phyloP scores from a whole-genome alignment of 1,140 invertebrate species.

The Drosophila eugracilis region DNA sequence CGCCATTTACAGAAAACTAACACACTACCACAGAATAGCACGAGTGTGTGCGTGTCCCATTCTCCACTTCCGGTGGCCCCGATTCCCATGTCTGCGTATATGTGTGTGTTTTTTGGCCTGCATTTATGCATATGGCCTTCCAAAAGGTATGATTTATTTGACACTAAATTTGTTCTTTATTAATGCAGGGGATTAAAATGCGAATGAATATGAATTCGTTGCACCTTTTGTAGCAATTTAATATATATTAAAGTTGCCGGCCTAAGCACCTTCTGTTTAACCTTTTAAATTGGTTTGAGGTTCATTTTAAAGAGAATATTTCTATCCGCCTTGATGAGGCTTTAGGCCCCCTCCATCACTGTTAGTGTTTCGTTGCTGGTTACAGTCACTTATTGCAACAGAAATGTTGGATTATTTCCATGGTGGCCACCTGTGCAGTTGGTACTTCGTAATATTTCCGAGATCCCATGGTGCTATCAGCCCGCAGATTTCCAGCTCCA shows the following conservation, averaged over 20 bases:
- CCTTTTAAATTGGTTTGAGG: too few species aligned
- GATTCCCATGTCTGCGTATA: neutral
- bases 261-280: too few species aligned
- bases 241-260: too few species aligned
- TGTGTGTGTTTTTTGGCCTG: constrained; percentile 4
- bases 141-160: constrained; percentile 11
- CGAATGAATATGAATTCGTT: neutral
- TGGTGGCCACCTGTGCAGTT: constrained; percentile 27
- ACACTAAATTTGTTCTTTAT: neutral
- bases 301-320: constrained; percentile 4
- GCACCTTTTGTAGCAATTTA: neutral
- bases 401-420: constrained; percentile 67
- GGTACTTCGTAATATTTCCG: constrained; percentile 1
- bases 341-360: neutral
- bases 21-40: constrained; percentile 36
- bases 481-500: constrained; percentile 11
- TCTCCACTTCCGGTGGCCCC: constrained; percentile 26
- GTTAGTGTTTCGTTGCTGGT: constrained; percentile 59
- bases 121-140: constrained; percentile 27
- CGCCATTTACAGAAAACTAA: constrained; percentile 32
- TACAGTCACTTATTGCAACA: constrained; percentile 68
- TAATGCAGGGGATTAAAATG: neutral
- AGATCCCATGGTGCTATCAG: constrained; percentile 7
- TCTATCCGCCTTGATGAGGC: neutral
- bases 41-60: neutral